A percentile compares a stretch with the other conserved stretches of the same genome.
phyloP scores from a whole-genome alignment of 2,113 vertebrate species.

The Bos javanicus region DNA sequence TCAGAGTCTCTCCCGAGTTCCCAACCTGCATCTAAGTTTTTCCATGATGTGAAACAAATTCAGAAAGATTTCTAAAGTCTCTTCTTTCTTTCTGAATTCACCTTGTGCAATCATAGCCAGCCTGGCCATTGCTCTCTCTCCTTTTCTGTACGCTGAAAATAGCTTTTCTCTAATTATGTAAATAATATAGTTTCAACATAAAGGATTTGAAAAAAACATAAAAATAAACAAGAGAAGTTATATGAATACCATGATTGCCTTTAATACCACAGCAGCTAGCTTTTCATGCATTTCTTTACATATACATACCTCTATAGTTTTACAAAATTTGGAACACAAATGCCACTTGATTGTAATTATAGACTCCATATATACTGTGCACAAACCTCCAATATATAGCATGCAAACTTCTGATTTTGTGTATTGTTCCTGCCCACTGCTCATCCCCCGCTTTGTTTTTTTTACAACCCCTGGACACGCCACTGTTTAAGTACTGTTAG shows the following conservation, averaged over 20 bases:
- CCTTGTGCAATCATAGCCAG: not conserved
- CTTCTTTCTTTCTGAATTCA: not conserved
- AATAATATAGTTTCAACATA: not conserved
- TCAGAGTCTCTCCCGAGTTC: not conserved
- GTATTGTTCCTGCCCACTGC: not conserved
- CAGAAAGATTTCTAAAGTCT: not conserved
- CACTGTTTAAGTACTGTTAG: not conserved
- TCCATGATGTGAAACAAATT: not conserved
- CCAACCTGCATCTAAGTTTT: not conserved
- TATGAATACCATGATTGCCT: not conserved
- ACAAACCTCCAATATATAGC: not conserved
- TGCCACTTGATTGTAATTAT: not conserved
- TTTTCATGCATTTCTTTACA: not conserved
- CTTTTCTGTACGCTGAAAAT: not conserved
- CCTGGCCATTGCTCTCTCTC: not conserved
- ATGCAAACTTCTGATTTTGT: not conserved
- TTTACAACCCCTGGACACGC: not conserved
- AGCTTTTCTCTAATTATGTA: not conserved
- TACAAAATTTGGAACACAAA: not conserved
- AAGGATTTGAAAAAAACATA: not conserved
- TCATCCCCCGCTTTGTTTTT: accelerated
- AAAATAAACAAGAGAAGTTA: not conserved
- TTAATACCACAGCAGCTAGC: not conserved
- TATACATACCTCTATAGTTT: not conserved
- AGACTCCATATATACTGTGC: not conserved